Percentiles rank a stretch among this genome's conserved stretches.
These are phyloP conservation scores for Aphodius granarius DNA, from an alignment of 2,888 invertebrate species.

Conservation along the genomic window DNA sequence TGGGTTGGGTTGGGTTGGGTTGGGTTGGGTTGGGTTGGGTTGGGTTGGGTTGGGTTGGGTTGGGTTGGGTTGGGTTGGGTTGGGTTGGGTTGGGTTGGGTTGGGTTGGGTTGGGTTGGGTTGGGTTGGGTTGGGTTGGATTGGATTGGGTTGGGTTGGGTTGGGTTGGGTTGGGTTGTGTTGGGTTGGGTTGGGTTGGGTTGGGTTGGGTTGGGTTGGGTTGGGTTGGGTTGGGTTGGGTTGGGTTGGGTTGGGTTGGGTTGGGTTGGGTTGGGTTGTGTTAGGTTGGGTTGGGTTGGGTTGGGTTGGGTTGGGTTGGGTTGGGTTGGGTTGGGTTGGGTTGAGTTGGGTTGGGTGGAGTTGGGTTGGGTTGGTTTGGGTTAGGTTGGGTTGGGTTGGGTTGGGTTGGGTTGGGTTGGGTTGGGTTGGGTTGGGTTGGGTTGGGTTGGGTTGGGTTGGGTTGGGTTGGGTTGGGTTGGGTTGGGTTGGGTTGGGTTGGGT, in stretches of 20 bases:
- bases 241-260: conserved; percentile 11
- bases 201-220: conserved; percentile 8
- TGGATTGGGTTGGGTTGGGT: not conserved
- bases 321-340: not conserved
- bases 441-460: too few relatives aligned
- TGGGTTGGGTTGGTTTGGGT: too few relatives aligned
- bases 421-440: not conserved
- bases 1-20: conserved; percentile 15
- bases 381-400: not conserved
- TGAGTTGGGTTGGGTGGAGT: too few relatives aligned
- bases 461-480: not conserved
- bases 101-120: conserved; percentile 3
- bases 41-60: not conserved
- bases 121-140: conserved; percentile 14
- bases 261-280: too few relatives aligned
- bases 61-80: not conserved
- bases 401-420: not conserved
- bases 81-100: not conserved
- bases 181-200: not conserved
- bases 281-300: not conserved
- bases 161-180: not conserved
- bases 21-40: conserved; percentile 17
- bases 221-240: conserved; percentile 9
- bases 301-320: not conserved
- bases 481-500: not conserved